Evolutionary conservation across 2,797 vertebrate species (phyloP).

Genomic region (Sebastolobus alascanus): DNA sequence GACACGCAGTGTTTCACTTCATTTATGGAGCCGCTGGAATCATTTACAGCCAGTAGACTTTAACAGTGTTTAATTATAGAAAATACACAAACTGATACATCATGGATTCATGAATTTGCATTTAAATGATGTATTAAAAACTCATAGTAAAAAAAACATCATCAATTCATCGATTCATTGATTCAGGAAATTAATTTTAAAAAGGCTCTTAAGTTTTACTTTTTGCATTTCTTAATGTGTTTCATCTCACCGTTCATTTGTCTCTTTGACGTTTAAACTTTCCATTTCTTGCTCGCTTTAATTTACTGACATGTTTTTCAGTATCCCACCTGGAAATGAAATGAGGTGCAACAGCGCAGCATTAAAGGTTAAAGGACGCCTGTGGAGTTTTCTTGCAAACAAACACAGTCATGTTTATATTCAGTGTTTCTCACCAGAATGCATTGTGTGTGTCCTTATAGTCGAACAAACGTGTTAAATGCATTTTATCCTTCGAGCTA

Average conservation of each 20-base stretch:
- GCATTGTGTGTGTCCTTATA: no score
- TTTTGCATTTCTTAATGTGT: not conserved
- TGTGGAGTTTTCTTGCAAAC: not conserved
- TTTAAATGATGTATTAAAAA: constrained; percentile 13
- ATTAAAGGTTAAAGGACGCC: not conserved
- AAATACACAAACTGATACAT: not conserved
- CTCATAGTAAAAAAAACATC: not conserved
- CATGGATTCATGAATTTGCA: not conserved
- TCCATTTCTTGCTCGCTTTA: not conserved
- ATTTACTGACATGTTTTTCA: not conserved
- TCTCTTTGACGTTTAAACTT: not conserved
- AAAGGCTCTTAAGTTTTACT: not conserved
- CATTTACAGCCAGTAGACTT: not conserved
- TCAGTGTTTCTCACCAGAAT: not conserved
- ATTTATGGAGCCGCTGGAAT: not conserved
- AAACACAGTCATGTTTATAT: not conserved
- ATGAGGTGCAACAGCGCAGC: not conserved
- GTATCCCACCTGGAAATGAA: not conserved
- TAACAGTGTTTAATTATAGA: not conserved
- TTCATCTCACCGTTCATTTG: not conserved
- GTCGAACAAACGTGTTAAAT: not conserved
- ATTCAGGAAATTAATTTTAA: not conserved
- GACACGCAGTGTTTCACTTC: not conserved
- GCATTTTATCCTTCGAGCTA: not conserved
- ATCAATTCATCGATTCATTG: not conserved